phyloP scores from a whole-genome alignment of 1,140 invertebrate genomes.

The Sweltsa coloradensis region DNA sequence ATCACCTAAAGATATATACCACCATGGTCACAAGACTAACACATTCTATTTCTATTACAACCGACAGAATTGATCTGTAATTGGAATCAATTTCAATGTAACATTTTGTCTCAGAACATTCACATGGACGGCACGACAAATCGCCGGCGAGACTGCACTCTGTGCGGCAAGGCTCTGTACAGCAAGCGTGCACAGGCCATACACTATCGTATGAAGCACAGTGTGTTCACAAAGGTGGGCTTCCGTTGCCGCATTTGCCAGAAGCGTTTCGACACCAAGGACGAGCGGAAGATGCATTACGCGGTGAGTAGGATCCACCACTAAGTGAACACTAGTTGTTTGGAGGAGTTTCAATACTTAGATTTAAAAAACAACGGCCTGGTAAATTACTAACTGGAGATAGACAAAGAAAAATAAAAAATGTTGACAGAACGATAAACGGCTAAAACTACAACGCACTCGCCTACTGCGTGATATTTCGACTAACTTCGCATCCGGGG shows the following conservation, averaged over 20 bases:
- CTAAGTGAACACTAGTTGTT: constrained; percentile 6
- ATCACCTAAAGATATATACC: no score
- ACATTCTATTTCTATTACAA: no score
- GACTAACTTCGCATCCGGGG: no score
- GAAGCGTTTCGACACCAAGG: constrained; percentile 18
- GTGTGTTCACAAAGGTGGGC: constrained; percentile 14
- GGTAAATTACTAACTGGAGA: background rate
- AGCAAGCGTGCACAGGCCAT: constrained; percentile 17
- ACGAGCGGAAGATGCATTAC: constrained; percentile 21
- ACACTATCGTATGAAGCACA: constrained; percentile 20
- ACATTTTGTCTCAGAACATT: constrained; percentile 16
- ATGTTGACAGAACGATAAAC: no score
- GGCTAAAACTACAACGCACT: no score
- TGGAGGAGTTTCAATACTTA: background rate
- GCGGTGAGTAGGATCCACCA: no score
- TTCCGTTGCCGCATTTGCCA: constrained; percentile 20
- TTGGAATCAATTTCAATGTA: no score
- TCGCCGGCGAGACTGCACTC: constrained; percentile 12
- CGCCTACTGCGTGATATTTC: no score
- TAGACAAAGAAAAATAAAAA: background rate
- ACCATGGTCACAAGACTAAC: no score
- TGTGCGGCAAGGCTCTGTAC: constrained; percentile 18
- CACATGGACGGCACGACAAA: no score
- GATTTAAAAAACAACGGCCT: background rate
- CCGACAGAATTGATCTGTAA: no score